Conservation (phyloP, 2,888 invertebrate genomes). For the Lottia gigantea region DNA sequence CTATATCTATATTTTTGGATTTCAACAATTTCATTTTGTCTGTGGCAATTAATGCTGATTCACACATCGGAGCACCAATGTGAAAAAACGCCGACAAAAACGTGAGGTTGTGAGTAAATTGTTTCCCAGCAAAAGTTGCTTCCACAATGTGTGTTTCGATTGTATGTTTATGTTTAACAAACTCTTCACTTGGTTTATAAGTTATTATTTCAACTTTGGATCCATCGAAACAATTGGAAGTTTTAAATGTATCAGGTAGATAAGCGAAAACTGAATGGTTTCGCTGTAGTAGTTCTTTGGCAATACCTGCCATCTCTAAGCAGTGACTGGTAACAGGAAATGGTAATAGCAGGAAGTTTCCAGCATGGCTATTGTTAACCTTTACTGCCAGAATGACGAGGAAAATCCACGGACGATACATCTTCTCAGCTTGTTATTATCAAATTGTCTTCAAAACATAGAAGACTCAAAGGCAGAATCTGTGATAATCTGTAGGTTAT, state of each 20-base stretch:
- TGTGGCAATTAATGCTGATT: background rate
- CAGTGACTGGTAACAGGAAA: slow-evolving; percentile 10
- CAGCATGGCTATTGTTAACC: background rate
- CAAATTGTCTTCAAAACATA: too few species aligned
- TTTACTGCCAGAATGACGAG: too few species aligned
- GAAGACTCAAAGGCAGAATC: too few species aligned
- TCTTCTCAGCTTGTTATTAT: too few species aligned
- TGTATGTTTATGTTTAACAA: background rate
- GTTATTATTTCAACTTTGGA: background rate
- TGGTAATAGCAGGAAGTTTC: slow-evolving; percentile 17
- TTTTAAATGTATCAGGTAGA: slow-evolving; percentile 11
- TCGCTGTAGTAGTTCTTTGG: slow-evolving; percentile 16
- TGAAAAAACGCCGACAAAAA: background rate
- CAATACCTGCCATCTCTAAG: slow-evolving; percentile 13
- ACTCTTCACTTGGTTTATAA: background rate
- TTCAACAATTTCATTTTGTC: background rate
- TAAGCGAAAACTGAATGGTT: slow-evolving; percentile 19
- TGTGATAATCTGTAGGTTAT: too few species aligned
- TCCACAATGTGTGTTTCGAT: background rate
- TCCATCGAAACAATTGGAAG: background rate
- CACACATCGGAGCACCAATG: background rate
- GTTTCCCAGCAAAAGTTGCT: background rate
- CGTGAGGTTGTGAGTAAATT: background rate
- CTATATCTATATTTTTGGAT: background rate
- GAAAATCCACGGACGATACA: too few species aligned